Conservation (phyloP, 2,113 vertebrate genomes). For the Ardeotis arabs region DNA sequence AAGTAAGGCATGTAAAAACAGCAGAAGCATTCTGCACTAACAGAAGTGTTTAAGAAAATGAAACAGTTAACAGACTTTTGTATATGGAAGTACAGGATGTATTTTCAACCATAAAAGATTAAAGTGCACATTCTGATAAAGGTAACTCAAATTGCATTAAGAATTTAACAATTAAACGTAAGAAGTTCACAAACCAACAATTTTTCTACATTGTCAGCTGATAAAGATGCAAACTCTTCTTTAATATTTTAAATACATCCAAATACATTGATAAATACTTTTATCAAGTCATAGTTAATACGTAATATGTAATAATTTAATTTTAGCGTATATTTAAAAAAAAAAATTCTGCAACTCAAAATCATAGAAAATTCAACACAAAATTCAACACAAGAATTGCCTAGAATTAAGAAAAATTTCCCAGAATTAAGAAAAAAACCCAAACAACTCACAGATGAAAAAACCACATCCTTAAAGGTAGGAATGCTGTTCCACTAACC, state of each 20-base stretch:
- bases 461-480: not conserved
- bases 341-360: not conserved
- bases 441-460: not conserved
- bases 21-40: not conserved
- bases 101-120: not conserved
- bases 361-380: not conserved
- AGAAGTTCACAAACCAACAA: not conserved
- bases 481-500: not conserved
- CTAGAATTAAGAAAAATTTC: not conserved
- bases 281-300: not conserved
- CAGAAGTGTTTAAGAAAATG: not conserved
- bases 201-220: not conserved
- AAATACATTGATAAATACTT: not conserved
- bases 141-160: not conserved
- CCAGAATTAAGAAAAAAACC: not conserved
- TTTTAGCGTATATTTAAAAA: not conserved
- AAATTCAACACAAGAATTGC: not conserved
- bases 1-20: not conserved
- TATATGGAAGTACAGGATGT: not conserved
- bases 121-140: not conserved
- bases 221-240: not conserved
- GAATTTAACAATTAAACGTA: not conserved
- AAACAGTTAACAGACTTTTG: not conserved
- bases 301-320: not conserved
- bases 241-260: not conserved